A percentile compares a stretch with the other conserved stretches of the same genome.
Conservation (phyloP, 2,113 vertebrate species). For the Antennarius striatus region DNA sequence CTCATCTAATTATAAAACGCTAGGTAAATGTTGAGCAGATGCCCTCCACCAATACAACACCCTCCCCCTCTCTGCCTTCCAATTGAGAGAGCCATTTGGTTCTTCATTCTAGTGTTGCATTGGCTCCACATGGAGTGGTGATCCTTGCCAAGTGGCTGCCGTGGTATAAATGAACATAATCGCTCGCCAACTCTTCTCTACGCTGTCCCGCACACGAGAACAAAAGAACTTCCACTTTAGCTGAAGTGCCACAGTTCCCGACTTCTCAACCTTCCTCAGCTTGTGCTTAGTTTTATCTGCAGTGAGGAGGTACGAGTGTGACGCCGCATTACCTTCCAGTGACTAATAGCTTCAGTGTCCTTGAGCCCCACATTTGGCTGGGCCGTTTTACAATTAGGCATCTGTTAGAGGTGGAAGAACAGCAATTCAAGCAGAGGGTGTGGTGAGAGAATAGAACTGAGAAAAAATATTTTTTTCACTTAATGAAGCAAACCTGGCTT, state of each 20-base stretch:
- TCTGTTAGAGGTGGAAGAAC: conserved; percentile 74
- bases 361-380: conserved; percentile 75
- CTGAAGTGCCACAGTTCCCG: conserved; percentile 39
- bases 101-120: conserved; percentile 74
- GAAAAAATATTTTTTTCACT: background rate
- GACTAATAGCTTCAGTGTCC: conserved; percentile 38
- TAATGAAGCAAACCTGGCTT: conserved; percentile 17
- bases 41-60: conserved; percentile 60
- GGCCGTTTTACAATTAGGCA: conserved; percentile 81
- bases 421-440: background rate
- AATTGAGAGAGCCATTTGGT: conserved; percentile 79
- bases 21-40: conserved; percentile 81
- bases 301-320: background rate
- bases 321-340: conserved; percentile 11
- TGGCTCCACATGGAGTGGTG: conserved; percentile 67
- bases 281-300: conserved; percentile 6
- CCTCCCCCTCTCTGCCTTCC: conserved; percentile 60
- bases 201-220: conserved; percentile 45
- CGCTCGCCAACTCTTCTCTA: conserved; percentile 29
- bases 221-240: conserved; percentile 61
- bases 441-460: background rate
- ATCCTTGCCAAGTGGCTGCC: conserved; percentile 60
- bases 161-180: conserved; percentile 72
- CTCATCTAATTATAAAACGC: conserved; percentile 81
- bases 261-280: conserved; percentile 14